A percentile compares a stretch with the other conserved stretches of the same genome.
These are phyloP conservation scores for Pseudomyrmex sp. DNA, from an alignment of 1,140 invertebrate species.

Conservation along the genomic window DNA sequence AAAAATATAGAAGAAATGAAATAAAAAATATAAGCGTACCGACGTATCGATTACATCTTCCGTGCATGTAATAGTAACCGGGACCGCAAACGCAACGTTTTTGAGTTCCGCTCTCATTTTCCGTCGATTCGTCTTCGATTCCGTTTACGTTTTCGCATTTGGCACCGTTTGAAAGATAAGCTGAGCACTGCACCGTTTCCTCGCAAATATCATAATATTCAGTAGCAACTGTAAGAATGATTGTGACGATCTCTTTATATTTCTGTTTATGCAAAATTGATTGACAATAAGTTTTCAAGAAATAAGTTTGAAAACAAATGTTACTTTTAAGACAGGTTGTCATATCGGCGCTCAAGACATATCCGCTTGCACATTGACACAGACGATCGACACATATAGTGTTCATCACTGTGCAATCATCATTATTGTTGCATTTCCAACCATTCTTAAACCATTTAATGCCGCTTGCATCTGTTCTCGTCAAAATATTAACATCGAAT, in stretches of 20 bases:
- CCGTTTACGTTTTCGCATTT: conserved; percentile 40
- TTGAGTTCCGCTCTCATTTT: background rate
- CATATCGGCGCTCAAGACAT: conserved; percentile 59
- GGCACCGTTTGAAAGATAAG: conserved; percentile 65
- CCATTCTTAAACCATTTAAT: background rate
- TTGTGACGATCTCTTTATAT: too few relatives aligned
- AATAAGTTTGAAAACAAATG: background rate
- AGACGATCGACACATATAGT: conserved; percentile 54
- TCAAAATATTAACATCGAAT: background rate
- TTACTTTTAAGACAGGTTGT: conserved; percentile 72
- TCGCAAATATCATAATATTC: conserved; percentile 64
- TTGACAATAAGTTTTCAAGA: background rate
- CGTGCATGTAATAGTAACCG: conserved; percentile 74
- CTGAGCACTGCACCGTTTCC: conserved; percentile 74
- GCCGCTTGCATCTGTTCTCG: background rate
- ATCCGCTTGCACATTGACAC: conserved; percentile 66
- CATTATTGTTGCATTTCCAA: conserved; percentile 45
- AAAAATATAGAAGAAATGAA: background rate
- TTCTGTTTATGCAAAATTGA: background rate
- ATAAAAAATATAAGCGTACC: conserved; percentile 44
- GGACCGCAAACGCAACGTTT: conserved; percentile 65
- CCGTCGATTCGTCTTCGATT: too few relatives aligned
- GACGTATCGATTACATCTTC: conserved; percentile 69
- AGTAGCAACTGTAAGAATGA: conserved; percentile 51
- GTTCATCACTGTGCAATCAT: conserved; percentile 41